Evolutionary conservation across 2,113 vertebrate genomes (phyloP), one percentile per base, ranked within the genome.

Genomic region (Xenopus borealis): DNA sequence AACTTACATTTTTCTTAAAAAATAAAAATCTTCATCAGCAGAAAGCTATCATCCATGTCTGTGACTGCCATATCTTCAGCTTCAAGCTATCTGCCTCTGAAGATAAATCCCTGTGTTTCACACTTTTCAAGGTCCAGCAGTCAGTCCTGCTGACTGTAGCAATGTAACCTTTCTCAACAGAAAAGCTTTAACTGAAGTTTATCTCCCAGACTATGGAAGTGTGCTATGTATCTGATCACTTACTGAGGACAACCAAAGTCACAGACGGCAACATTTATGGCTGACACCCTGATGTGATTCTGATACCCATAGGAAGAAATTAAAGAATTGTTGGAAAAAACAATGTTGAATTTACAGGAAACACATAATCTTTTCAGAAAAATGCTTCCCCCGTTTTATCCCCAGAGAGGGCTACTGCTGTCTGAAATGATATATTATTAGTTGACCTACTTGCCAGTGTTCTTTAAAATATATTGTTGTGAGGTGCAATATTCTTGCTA

Each of bases 101-200:
- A 69, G 55, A 76, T 69, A 76, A 76, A 63, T 76, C 45, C 66
- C 68, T 33, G 45, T 76, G 58, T 62, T 66, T 59, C 20, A 69
- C 33, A 55, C 64, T 69, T 50, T 76, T 76, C 73, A 76, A 63
- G 73, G 73, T 76, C 46, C 46, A 69, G 47, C n/a, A 17, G 66
- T 53, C 47, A 69, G 73, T 76, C 66, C 14, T 69, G 73, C 73
- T 69, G 73, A 76, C 59, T 63, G 53, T 55, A 69, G 73, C 58
- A 69, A 63, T 76, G 73, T 62, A 53, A 30, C 57, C 66, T 62
- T 76, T 69, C 52, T 55, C 13, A 53, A 76, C 46, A 63, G 59
- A 63, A 68, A 11, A n/a, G 47, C 46, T 55, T 69, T 62, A 67
- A 52, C n/a, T 67, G 19, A 69, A 69, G 47, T 44, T 33, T 33